These are phyloP conservation scores for Meteorus sp. DNA, from an alignment of 1,140 invertebrate species.

Conservation along the genomic window DNA sequence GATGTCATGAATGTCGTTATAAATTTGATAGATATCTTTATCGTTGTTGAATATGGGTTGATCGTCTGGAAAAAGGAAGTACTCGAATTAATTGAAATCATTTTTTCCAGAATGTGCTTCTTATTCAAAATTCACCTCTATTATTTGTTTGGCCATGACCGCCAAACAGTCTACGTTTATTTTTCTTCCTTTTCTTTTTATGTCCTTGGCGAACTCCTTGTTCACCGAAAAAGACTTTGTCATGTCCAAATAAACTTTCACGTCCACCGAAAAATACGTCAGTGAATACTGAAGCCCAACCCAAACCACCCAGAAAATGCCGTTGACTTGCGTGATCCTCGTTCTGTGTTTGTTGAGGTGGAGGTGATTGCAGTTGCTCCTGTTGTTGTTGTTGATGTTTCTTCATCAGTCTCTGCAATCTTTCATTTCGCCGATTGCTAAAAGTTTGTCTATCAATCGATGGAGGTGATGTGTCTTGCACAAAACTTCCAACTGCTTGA, in stretches of 20 bases:
- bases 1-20: conserved; percentile 6
- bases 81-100: background rate
- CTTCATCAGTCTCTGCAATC: background rate
- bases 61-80: conserved; percentile 34
- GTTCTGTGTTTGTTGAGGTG: background rate
- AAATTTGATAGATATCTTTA: too few relatives aligned
- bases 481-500: conserved; percentile 15
- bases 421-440: background rate
- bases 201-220: conserved; percentile 17
- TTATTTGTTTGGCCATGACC: background rate
- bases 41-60: background rate
- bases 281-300: background rate
- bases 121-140: background rate
- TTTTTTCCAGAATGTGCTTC: too few relatives aligned
- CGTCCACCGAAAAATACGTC: conserved; percentile 9
- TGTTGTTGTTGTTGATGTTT: background rate
- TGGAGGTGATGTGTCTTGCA: conserved; percentile 3
- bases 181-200: background rate
- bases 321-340: background rate
- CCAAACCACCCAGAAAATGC: background rate
- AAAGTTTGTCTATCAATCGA: background rate
- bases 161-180: background rate
- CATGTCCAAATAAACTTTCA: conserved; percentile 7
- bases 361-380: background rate
- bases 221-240: conserved; percentile 14